These are phyloP conservation scores for Todus mexicanus DNA, from an alignment of 2,797 vertebrate genomes.

Conservation along the genomic window DNA sequence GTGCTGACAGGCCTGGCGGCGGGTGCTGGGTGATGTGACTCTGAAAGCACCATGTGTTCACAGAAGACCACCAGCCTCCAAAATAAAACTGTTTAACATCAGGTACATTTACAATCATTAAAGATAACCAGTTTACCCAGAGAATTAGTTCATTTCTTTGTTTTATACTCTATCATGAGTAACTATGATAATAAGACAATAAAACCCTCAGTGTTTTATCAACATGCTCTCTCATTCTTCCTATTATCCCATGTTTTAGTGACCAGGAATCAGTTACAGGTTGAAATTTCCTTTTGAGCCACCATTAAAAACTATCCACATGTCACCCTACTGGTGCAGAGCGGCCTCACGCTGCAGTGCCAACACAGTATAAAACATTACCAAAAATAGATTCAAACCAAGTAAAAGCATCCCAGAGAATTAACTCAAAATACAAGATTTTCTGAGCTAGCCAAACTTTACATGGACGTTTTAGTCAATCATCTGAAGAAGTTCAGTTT, in stretches of 20 bases:
- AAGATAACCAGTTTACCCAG: not conserved
- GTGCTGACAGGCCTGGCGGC: not conserved
- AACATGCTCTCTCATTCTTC: accelerated
- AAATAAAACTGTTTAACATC: not conserved
- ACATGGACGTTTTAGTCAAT: not conserved
- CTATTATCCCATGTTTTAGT: not conserved
- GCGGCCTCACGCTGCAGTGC: accelerated
- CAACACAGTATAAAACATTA: not conserved
- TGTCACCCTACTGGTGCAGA: not conserved
- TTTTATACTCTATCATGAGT: not conserved
- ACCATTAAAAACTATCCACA: not conserved
- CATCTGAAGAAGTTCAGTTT: not conserved
- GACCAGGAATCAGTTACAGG: not conserved
- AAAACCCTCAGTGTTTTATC: not conserved
- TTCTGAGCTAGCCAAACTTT: not conserved
- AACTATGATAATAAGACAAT: not conserved
- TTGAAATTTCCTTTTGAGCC: not conserved
- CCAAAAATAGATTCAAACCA: not conserved
- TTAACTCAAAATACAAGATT: not conserved
- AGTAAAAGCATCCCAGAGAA: not conserved
- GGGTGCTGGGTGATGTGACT: not conserved
- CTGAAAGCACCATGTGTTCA: not conserved
- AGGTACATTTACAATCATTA: not conserved
- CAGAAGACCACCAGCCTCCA: not conserved
- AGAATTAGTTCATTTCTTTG: not conserved